Evolutionary conservation across 2,797 vertebrate genomes (phyloP).

Genomic region (Sus cebifrons): DNA sequence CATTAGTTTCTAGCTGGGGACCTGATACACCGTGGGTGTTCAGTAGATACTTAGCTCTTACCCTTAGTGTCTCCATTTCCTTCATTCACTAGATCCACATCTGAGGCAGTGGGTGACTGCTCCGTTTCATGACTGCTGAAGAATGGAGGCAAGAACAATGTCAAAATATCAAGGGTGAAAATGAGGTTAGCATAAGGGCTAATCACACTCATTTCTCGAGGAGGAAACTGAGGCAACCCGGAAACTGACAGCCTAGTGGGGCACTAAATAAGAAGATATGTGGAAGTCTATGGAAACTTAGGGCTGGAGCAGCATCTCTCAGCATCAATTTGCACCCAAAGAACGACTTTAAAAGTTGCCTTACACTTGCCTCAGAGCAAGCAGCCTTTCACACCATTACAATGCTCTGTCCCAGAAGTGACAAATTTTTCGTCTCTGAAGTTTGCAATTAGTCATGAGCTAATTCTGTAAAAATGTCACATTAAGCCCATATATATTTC

Average conservation of each 20-base stretch:
- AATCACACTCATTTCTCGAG: neutral
- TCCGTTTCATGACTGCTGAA: neutral
- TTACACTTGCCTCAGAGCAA: neutral
- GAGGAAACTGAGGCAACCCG: neutral
- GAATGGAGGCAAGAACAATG: neutral
- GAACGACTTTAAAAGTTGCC: neutral
- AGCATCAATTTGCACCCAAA: neutral
- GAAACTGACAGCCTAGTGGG: neutral
- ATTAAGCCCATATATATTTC: neutral
- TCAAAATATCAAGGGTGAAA: neutral
- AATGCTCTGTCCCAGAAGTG: neutral
- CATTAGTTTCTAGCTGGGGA: neutral
- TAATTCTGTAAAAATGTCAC: slow-evolving; percentile 55
- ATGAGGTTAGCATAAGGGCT: neutral
- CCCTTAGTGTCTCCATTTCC: neutral
- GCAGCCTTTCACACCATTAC: neutral
- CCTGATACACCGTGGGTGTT: neutral
- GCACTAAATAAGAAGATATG: neutral
- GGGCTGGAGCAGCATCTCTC: neutral
- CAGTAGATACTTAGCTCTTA: neutral
- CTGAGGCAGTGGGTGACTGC: neutral
- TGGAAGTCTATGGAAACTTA: neutral
- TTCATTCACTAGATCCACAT: neutral
- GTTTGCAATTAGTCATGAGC: slow-evolving; percentile 37
- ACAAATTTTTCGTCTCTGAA: slow-evolving; percentile 53